A percentile compares a stretch with the other conserved stretches of the same genome.
phyloP scores from a whole-genome alignment of 1,140 invertebrate genomes.

The Formica exsecta region DNA sequence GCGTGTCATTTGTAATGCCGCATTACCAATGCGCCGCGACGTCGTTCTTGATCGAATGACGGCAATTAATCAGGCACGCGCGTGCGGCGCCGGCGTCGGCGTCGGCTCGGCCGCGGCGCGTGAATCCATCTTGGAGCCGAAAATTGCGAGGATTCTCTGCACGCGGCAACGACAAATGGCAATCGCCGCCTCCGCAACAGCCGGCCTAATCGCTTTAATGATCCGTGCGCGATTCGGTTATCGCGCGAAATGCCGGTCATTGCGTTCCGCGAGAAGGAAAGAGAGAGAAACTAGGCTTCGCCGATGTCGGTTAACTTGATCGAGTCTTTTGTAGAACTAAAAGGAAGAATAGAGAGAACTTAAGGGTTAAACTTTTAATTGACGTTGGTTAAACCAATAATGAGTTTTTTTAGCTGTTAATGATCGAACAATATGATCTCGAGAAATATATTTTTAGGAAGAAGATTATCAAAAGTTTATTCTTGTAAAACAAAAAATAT shows the following conservation, averaged over 20 bases:
- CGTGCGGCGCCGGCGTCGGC: neutral
- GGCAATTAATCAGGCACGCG: constrained; percentile 45
- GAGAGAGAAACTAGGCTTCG: neutral
- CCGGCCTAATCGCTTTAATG: constrained; percentile 74
- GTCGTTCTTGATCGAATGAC: constrained; percentile 61
- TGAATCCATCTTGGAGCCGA: constrained; percentile 62
- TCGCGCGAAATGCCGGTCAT: constrained; percentile 46
- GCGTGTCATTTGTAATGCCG: constrained; percentile 62
- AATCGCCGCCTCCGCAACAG: constrained; percentile 70
- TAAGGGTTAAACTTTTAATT: constrained; percentile 17
- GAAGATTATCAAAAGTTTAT: neutral
- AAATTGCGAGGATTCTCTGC: constrained; percentile 58
- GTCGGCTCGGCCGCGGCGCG: constrained; percentile 21
- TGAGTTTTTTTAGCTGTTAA: neutral
- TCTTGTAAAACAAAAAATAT: neutral
- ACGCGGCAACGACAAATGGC: constrained; percentile 72
- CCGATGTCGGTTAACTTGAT: constrained; percentile 21
- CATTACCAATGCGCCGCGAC: constrained; percentile 58
- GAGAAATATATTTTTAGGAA: neutral
- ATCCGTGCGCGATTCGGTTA: constrained; percentile 73
- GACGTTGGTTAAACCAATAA: constrained; percentile 9
- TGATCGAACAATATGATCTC: neutral
- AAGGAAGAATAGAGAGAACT: neutral
- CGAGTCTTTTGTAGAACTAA: neutral
- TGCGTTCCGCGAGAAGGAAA: neutral